Evolutionary conservation across 2,113 vertebrate species (phyloP).

Genomic region (Sinocyclocheilus anophthalmus): DNA sequence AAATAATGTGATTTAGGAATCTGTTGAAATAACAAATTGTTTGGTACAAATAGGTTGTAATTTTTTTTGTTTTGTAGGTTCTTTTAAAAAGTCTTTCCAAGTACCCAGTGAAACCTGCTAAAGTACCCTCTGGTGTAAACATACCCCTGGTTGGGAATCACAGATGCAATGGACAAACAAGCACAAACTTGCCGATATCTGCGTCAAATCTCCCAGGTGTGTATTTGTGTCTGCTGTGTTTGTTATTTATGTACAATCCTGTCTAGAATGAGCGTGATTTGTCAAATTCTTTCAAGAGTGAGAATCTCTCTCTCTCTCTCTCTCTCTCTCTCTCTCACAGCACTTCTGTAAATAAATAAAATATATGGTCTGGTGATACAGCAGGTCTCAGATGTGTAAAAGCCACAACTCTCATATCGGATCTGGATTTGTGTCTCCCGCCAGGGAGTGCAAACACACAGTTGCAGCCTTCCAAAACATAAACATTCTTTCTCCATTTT

Average conservation of each 20-base stretch:
- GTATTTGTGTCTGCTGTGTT: neutral
- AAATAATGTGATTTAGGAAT: neutral
- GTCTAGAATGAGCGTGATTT: neutral
- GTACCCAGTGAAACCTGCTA: neutral
- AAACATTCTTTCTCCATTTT: conserved; percentile 21
- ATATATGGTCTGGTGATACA: conserved; percentile 80
- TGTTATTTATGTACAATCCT: neutral
- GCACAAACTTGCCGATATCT: neutral
- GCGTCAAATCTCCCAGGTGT: neutral
- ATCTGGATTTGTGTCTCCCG: conserved; percentile 88
- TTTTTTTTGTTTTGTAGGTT: neutral
- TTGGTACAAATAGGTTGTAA: neutral
- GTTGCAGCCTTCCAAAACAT: conserved; percentile 55
- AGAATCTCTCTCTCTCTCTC: neutral
- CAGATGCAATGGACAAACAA: neutral
- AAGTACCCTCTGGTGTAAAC: neutral
- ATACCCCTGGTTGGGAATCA: neutral
- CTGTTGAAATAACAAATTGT: neutral
- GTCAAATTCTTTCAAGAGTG: conserved; percentile 1
- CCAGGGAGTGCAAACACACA: conserved; percentile 86
- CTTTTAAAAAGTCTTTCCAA: neutral
- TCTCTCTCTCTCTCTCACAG: conserved; percentile 57
- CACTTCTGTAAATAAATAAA: conserved; percentile 87
- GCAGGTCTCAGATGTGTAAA: conserved; percentile 83
- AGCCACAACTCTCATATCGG: conserved; percentile 84